Conservation (phyloP, 2,797 vertebrate genomes). For the Cephalopachus bancanus region DNA sequence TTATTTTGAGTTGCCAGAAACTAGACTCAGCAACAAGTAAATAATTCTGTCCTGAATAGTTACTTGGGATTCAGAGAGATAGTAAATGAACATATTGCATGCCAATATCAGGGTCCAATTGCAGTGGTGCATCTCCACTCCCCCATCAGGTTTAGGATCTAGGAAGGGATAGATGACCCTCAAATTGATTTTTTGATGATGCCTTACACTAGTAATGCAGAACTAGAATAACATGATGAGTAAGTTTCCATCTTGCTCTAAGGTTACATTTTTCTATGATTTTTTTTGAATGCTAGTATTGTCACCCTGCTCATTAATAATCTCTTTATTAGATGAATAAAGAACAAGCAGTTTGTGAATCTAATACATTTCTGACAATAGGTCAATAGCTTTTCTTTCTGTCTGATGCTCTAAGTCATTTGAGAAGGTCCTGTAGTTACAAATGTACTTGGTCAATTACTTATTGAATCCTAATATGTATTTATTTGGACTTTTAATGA, state of each 20-base stretch:
- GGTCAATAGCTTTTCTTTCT: background rate
- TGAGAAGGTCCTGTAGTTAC: background rate
- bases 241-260: accelerated
- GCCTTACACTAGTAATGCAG: background rate
- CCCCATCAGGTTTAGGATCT: background rate
- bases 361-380: background rate
- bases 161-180: background rate
- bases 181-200: background rate
- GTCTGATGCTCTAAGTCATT: background rate
- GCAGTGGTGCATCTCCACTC: no score
- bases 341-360: accelerated
- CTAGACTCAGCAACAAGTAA: conserved; percentile 75
- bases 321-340: background rate
- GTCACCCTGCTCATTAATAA: background rate
- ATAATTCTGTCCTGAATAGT: background rate
- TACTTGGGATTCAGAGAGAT: background rate
- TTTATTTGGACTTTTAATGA: conserved; percentile 61
- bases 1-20: background rate
- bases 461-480: background rate
- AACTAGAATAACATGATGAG: background rate
- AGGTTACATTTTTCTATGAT: accelerated
- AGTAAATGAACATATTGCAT: accelerated
- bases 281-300: background rate
- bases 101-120: background rate
- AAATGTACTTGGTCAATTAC: background rate